Conservation (phyloP, 2,113 vertebrate species). For the Lepus timidus region DNA sequence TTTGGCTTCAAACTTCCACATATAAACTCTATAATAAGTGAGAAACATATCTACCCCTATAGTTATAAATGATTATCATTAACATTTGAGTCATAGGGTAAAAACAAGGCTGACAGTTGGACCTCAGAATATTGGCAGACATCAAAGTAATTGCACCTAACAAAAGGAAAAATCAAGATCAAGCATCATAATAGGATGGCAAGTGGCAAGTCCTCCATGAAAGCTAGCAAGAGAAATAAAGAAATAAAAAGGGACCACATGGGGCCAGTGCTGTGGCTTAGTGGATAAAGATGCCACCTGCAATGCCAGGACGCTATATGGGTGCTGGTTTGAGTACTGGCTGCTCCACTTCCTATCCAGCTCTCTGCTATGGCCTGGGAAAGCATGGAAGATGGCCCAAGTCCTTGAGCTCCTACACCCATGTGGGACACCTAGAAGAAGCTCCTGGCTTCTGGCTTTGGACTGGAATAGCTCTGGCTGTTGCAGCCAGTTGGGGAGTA, state of each 20-base stretch:
- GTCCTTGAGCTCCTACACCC: too few relatives aligned
- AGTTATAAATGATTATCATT: neutral
- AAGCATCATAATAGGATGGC: neutral
- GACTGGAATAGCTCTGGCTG: too few relatives aligned
- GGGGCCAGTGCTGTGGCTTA: too few relatives aligned
- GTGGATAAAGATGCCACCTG: too few relatives aligned
- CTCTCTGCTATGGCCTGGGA: too few relatives aligned
- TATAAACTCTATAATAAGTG: neutral
- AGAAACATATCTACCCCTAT: neutral
- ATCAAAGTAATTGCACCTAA: neutral
- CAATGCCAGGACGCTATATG: too few relatives aligned
- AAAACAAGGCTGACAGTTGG: neutral
- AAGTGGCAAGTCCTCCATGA: neutral
- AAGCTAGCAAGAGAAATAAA: neutral
- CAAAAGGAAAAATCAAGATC: neutral
- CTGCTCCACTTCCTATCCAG: too few relatives aligned
- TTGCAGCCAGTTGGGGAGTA: too few relatives aligned
- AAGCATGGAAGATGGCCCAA: too few relatives aligned
- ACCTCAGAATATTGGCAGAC: neutral
- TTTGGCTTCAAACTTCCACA: constrained; percentile 31
- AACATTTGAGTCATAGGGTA: neutral
- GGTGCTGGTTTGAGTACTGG: too few relatives aligned
- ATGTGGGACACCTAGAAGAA: too few relatives aligned
- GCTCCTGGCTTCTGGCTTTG: too few relatives aligned
- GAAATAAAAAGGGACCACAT: neutral